Base-by-base conservation (phyloP, 2,888 invertebrate genomes). In the Caenorhabditis plicata region DNA sequence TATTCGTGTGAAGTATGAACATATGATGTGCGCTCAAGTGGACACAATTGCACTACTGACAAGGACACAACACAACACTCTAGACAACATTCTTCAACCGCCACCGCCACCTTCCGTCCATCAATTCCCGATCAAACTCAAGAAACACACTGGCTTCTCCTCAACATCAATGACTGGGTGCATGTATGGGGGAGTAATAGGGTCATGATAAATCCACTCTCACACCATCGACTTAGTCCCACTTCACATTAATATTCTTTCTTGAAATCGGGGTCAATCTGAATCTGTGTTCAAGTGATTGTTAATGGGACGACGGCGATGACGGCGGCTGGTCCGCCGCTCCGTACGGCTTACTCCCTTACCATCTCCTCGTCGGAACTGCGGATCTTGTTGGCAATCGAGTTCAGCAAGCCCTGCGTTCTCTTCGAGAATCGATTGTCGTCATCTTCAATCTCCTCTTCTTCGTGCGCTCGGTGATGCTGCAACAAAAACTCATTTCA, bases 381-480 rank as follows among this genome's bases (percentile, higher is more conserved):
- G 8, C 52, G 43, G 35, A 77, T 52, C 51, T 74, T 75, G 4
- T 55, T 43, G 20, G 69, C 45, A 29, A 78, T 75, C 7, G 72
- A 56, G 46, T 74, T 68, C 38, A 78, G 55, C 15, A 78, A 65
- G 35, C 62, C 67, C 43, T 71, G 72, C 35, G 78, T 78, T 17
- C 74, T 61, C 38, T 75, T 75, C 19, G 74, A 74, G 67, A 74
- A 75, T 29, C 69, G 56, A 33, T 73, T 67, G 29, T 72, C 69
- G 8, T 73, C 72, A 40, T 73, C 72, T 17, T 15, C 22, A 11
- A 53, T 51, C 0, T 60, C 60, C 15, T 61, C 52, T 26, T 61
- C 60, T 0, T 42, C 17, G 4, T 19, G 29, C 13, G 29, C 17
- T 29, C 42, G 3, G 31, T 42, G 42, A 20, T n/a, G n/a, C n/a